These are phyloP conservation scores for Molossus molossus DNA, from an alignment of 2,797 vertebrate species.

Conservation along the genomic window DNA sequence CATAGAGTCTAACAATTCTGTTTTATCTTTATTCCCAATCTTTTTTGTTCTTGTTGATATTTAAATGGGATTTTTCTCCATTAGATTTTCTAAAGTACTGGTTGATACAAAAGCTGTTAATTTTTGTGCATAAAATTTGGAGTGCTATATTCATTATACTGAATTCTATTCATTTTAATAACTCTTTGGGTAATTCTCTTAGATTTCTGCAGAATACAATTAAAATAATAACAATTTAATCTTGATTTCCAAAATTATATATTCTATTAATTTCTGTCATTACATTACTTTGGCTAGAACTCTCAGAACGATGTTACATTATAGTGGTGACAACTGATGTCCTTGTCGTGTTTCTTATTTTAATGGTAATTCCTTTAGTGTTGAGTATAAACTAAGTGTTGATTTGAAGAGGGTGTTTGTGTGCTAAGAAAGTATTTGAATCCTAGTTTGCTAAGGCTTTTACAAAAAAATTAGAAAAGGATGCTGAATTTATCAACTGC, in stretches of 20 bases:
- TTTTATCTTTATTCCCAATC: conserved; percentile 37
- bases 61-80: background rate
- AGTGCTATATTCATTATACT: background rate
- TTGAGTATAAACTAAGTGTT: background rate
- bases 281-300: background rate
- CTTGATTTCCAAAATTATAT: background rate
- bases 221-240: background rate
- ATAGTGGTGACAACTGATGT: background rate
- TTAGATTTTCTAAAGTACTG: background rate
- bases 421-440: background rate
- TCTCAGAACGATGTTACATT: background rate
- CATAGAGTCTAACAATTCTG: background rate
- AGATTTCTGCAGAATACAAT: background rate
- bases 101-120: background rate
- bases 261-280: background rate
- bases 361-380: background rate
- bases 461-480: background rate
- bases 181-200: background rate
- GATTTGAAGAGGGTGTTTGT: background rate
- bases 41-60: background rate
- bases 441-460: background rate
- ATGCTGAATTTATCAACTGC: background rate
- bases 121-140: background rate
- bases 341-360: conserved; percentile 18
- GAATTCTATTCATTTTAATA: conserved; percentile 15